Evolutionary conservation across 2,113 vertebrate species (phyloP).

Genomic region (Crotalus tigris): DNA sequence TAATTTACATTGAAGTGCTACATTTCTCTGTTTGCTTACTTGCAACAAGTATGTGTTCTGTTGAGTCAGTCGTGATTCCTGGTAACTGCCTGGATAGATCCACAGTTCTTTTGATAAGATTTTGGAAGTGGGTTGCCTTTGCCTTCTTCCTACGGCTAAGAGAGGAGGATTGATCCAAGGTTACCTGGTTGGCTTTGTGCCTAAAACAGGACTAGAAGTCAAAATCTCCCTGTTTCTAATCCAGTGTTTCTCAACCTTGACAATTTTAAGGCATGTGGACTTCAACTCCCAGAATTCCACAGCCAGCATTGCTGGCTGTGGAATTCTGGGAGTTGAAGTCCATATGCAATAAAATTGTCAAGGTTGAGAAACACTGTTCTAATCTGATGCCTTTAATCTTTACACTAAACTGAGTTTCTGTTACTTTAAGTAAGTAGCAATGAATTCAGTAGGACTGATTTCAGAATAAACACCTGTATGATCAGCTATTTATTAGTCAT

Average conservation of each 20-base stretch:
- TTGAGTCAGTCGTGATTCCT: not conserved
- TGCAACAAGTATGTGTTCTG: not conserved
- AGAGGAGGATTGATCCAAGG: not conserved
- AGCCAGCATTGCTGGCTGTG: no score
- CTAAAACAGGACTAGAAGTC: not conserved
- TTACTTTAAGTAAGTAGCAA: not conserved
- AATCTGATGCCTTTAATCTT: not conserved
- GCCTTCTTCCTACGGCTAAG: not conserved
- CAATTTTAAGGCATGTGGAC: no score
- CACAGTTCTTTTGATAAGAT: not conserved
- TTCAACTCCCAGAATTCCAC: no score
- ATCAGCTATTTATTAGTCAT: not conserved
- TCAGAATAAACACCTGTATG: not conserved
- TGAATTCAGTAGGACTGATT: not conserved
- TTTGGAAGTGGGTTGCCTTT: not conserved
- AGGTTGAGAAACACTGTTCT: not conserved
- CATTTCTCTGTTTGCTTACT: not conserved
- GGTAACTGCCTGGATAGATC: not conserved
- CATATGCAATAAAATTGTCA: no score
- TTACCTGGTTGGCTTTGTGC: not conserved
- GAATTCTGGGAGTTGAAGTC: no score
- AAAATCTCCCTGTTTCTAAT: not conserved
- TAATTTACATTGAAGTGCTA: not conserved
- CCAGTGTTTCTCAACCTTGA: not conserved
- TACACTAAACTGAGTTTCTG: not conserved